Evolutionary conservation across 1,140 invertebrate species (phyloP).

Genomic region (Drosophila sproati): DNA sequence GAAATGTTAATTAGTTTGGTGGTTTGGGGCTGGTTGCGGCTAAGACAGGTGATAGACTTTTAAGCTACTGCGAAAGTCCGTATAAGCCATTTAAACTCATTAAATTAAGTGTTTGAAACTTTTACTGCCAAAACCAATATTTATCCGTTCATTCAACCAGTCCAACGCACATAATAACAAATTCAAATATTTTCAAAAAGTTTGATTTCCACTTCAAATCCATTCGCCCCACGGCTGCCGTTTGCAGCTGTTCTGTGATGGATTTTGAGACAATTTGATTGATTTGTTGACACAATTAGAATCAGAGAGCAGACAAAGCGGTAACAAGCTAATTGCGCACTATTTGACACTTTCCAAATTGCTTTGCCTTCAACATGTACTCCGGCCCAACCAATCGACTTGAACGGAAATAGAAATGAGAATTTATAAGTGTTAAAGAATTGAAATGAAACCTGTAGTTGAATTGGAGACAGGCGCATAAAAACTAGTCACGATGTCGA

Average conservation of each 20-base stretch:
- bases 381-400: slow-evolving; percentile 5
- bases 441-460: slow-evolving; percentile 1
- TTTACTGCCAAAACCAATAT: slow-evolving; percentile 12
- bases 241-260: slow-evolving; percentile 42
- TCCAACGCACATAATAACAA: slow-evolving; percentile 67
- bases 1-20: slow-evolving; percentile 35
- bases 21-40: background rate
- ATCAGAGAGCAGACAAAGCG: slow-evolving; percentile 7
- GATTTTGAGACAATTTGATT: slow-evolving; percentile 77
- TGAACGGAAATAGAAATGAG: background rate
- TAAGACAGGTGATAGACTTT: slow-evolving; percentile 11
- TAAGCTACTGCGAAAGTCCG: background rate
- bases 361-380: slow-evolving; percentile 33
- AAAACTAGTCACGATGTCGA: slow-evolving; percentile 14
- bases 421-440: slow-evolving; percentile 16
- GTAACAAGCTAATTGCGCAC: slow-evolving; percentile 67
- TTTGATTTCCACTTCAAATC: slow-evolving; percentile 61
- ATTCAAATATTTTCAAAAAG: slow-evolving; percentile 72
- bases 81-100: background rate
- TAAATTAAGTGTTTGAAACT: slow-evolving; percentile 17
- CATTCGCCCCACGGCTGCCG: slow-evolving; percentile 29
- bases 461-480: background rate
- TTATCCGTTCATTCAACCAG: slow-evolving; percentile 22
- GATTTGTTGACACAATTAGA: slow-evolving; percentile 67
- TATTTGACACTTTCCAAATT: slow-evolving; percentile 73